Evolutionary conservation across 2,888 invertebrate species (phyloP).

Genomic region (Automeris io): DNA sequence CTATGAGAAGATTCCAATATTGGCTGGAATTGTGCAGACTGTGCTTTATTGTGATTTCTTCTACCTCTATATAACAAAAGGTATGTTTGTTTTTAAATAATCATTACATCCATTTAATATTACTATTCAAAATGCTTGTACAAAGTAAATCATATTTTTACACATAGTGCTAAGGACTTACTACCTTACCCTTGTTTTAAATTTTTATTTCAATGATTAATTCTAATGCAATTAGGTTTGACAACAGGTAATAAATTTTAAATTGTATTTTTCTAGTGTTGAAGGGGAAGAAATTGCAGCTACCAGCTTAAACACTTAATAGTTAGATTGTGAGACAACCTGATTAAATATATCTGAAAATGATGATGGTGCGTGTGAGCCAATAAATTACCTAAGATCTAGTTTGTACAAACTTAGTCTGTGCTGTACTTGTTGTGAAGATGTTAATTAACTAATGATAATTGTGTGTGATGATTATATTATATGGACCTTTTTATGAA

Average conservation of each 20-base stretch:
- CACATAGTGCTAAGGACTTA: background rate
- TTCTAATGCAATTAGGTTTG: background rate
- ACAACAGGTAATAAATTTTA: conserved; percentile 1
- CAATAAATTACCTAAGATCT: conserved; percentile 73
- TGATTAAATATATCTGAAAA: conserved; percentile 45
- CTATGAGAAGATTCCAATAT: conserved; percentile 97
- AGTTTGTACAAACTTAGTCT: conserved; percentile 42
- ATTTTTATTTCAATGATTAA: background rate
- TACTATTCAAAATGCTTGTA: no score
- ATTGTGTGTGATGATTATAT: conserved; percentile 40
- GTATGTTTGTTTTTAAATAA: no score
- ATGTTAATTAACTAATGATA: conserved; percentile 40
- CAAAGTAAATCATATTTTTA: background rate
- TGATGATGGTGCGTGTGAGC: conserved; percentile 63
- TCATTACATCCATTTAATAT: background rate
- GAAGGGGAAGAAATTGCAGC: conserved; percentile 96
- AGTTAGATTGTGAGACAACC: conserved; percentile 25
- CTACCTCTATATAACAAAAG: conserved; percentile 99
- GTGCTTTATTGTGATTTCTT: conserved; percentile 99
- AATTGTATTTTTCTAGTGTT: conserved; percentile 83
- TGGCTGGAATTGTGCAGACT: conserved; percentile 98
- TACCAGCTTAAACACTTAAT: conserved; percentile 86
- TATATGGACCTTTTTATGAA: conserved; percentile 23
- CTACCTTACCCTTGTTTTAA: background rate
- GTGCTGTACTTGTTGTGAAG: conserved; percentile 34